Base-by-base conservation (phyloP, 35 echinoderm and acorn worm genomes). In the Heliocidaris tuberculata region DNA sequence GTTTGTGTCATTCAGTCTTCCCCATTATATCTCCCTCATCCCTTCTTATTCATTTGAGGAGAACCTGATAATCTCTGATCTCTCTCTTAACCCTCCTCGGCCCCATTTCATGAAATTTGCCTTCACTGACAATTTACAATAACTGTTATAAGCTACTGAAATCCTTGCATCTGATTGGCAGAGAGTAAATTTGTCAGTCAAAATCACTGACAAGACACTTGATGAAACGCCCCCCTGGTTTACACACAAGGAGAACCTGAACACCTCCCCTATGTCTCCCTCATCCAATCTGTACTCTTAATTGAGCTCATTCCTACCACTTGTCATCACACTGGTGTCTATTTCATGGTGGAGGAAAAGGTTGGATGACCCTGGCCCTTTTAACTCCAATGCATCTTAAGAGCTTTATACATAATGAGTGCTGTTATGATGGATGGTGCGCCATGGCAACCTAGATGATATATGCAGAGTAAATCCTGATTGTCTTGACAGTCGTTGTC, bases 251-350 rank as follows among this genome's bases (percentile, higher is more conserved):
- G 35, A 78, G 65, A 78, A 78, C 65, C 65, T n/a, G 65, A 78
- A 6, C 27, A 78, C 65, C 65, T 78, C 65, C 65, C 21, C 8
- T 7, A 0, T 0, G 3, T 19, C 19, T 24, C 8, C 65, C 52
- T 78, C 15, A 78, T 78, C 65, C 65, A 78, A 78, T 78, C 65
- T 78, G 21, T 78, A 27, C 65, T n/a, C 65, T 78, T 78, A 78
- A 78, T 78, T 78, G 65, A n/a, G 65, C 65, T 78, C 65, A 78
- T 78, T 78, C 65, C 65, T 78, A 78, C 65, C 65, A 78, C 65
- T 78, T 78, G 65, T 78, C 65, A 78, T 78, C 65, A n/a, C 65
- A 7, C 19, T 24, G 65, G 65, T 78, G 65, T 78, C 65, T 78
- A n/a, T 78, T 78, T n/a, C 65, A 78, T 78, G 65, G 65, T n/a